Evolutionary conservation across 2,888 invertebrate genomes (phyloP).

Genomic region (Dioctria linearis): DNA sequence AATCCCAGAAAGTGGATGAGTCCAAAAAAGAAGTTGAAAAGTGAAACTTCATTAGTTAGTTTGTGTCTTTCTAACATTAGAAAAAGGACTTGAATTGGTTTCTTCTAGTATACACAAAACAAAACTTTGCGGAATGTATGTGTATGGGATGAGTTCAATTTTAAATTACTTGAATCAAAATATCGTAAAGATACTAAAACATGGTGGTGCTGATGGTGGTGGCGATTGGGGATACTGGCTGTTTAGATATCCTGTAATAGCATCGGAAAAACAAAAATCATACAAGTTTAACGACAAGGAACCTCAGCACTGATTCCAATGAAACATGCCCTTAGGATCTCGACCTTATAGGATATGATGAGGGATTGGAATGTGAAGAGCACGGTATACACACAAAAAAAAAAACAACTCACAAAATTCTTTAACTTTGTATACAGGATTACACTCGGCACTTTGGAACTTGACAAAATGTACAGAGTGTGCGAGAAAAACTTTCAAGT

Average conservation of each 20-base stretch:
- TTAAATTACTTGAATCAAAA: conserved; percentile 8
- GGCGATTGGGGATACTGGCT: background rate
- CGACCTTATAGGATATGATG: background rate
- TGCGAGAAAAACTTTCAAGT: background rate
- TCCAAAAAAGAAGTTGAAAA: background rate
- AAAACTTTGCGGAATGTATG: background rate
- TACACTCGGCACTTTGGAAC: background rate
- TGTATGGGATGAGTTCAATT: conserved; percentile 6
- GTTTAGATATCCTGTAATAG: background rate
- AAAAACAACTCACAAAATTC: too few species aligned
- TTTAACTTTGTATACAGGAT: too few species aligned
- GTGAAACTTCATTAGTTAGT: conserved; percentile 10
- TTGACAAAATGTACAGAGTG: background rate
- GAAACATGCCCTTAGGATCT: conserved; percentile 3
- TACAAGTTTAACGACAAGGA: conserved; percentile 10
- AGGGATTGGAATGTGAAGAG: too few species aligned
- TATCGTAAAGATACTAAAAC: background rate
- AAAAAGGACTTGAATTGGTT: background rate
- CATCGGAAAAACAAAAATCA: background rate
- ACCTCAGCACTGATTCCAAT: conserved; percentile 6
- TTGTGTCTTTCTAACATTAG: background rate
- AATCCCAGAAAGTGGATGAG: background rate
- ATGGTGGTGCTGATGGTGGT: too few species aligned
- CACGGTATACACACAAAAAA: too few species aligned
- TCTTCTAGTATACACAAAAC: background rate